phyloP scores from a whole-genome alignment of 2,888 invertebrate species.

The Agrochola macilenta region DNA sequence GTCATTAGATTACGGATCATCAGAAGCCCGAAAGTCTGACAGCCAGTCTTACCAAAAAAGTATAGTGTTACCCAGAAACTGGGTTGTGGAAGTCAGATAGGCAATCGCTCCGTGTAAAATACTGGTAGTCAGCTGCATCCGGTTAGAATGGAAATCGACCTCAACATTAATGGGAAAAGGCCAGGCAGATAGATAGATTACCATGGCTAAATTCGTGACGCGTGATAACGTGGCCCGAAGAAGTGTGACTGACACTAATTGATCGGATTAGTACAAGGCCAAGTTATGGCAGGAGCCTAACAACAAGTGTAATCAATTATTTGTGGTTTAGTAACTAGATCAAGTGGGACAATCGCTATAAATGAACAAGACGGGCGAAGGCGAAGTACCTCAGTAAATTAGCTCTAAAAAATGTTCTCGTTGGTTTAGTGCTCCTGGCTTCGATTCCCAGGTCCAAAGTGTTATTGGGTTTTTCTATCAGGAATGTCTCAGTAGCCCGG shows the following conservation, averaged over 20 bases:
- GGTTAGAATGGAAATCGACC: too few species aligned
- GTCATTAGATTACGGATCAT: too few species aligned
- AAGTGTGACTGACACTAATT: slow-evolving; percentile 15
- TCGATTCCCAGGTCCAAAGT: not conserved
- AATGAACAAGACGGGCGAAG: not conserved
- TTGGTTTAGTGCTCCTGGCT: not conserved
- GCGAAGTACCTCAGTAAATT: not conserved
- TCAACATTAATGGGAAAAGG: too few species aligned
- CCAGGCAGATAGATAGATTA: not conserved
- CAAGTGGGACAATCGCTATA: not conserved
- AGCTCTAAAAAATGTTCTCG: not conserved
- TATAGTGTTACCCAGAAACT: too few species aligned
- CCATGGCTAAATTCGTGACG: not conserved
- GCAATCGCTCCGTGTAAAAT: too few species aligned
- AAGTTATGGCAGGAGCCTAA: not conserved
- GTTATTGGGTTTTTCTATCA: not conserved
- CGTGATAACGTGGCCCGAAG: not conserved
- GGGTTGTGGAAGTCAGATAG: too few species aligned
- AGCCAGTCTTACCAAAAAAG: too few species aligned
- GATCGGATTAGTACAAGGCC: slow-evolving; percentile 3
- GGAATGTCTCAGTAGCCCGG: not conserved
- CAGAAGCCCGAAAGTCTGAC: too few species aligned
- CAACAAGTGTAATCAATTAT: slow-evolving; percentile 11
- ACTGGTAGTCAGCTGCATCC: too few species aligned
- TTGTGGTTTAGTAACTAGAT: not conserved